These are phyloP conservation scores for Charaxes varanes DNA, from an alignment of 1,140 invertebrate species.

Conservation along the genomic window DNA sequence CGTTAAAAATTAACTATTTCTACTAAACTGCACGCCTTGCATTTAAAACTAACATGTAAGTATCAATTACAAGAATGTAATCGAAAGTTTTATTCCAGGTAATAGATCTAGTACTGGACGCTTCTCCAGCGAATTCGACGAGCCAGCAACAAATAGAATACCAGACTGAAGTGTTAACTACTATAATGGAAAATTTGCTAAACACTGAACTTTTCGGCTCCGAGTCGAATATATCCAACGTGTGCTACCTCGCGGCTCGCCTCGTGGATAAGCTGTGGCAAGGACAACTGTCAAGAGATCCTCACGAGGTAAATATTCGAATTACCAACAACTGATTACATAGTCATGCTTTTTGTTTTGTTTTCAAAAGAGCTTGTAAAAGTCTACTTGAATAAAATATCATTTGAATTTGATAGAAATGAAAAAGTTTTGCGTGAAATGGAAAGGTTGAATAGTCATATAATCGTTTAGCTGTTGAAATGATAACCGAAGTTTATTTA, in stretches of 20 bases:
- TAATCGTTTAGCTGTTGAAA: too few species aligned
- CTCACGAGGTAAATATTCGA: conserved; percentile 89
- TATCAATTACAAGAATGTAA: neutral
- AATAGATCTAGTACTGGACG: conserved; percentile 92
- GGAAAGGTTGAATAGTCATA: too few species aligned
- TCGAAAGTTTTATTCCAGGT: conserved; percentile 65
- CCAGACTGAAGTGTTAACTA: conserved; percentile 93
- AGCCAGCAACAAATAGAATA: conserved; percentile 88
- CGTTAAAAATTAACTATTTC: too few species aligned
- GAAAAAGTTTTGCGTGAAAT: too few species aligned
- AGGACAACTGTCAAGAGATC: conserved; percentile 89
- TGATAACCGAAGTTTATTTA: too few species aligned
- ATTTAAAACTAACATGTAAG: conserved; percentile 8
- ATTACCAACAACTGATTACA: too few species aligned
- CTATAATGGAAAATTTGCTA: conserved; percentile 94
- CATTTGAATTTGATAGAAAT: too few species aligned
- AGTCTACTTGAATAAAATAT: too few species aligned
- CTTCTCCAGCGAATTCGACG: conserved; percentile 87
- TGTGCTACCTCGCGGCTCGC: conserved; percentile 93
- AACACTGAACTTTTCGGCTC: conserved; percentile 91
- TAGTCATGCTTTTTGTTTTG: too few species aligned
- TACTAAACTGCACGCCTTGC: conserved; percentile 19
- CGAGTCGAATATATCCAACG: conserved; percentile 90
- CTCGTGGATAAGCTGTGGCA: conserved; percentile 99
- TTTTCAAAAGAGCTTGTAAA: too few species aligned